phyloP scores from a whole-genome alignment of 2,113 vertebrate genomes.

The Syngnathus typhle region DNA sequence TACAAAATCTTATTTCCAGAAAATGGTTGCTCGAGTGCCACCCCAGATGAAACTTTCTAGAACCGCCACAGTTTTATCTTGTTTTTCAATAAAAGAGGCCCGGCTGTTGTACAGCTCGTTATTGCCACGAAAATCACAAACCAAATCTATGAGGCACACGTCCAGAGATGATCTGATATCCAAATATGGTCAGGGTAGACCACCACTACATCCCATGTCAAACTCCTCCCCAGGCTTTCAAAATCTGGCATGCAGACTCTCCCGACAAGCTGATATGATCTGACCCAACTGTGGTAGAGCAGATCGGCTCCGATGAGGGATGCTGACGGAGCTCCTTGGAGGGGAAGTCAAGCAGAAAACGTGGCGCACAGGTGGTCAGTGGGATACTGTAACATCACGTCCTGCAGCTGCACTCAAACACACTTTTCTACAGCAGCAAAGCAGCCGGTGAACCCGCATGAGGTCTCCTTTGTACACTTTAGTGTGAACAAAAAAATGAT shows the following conservation, averaged over 20 bases:
- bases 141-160: background rate
- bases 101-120: background rate
- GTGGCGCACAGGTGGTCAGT: conserved; percentile 69
- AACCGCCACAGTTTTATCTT: too few species aligned
- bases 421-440: conserved; percentile 37
- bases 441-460: too few species aligned
- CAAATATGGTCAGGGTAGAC: conserved; percentile 15
- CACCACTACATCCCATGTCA: background rate
- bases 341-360: conserved; percentile 60
- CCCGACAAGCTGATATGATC: conserved; percentile 43
- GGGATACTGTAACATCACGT: conserved; percentile 52
- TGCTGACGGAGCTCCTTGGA: conserved; percentile 61
- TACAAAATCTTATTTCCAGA: too few species aligned
- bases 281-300: conserved; percentile 25
- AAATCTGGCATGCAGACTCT: conserved; percentile 29
- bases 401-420: conserved; percentile 54
- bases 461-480: conserved; percentile 21
- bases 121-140: background rate
- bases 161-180: conserved; percentile 11
- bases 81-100: background rate
- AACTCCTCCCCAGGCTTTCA: conserved; percentile 20
- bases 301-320: conserved; percentile 43
- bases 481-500: conserved; percentile 15
- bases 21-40: too few species aligned
- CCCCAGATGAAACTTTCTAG: too few species aligned